Percentiles rank a stretch among this genome's conserved stretches.
phyloP scores from a whole-genome alignment of 2,888 invertebrate genomes.

The Leucoma salicis region DNA sequence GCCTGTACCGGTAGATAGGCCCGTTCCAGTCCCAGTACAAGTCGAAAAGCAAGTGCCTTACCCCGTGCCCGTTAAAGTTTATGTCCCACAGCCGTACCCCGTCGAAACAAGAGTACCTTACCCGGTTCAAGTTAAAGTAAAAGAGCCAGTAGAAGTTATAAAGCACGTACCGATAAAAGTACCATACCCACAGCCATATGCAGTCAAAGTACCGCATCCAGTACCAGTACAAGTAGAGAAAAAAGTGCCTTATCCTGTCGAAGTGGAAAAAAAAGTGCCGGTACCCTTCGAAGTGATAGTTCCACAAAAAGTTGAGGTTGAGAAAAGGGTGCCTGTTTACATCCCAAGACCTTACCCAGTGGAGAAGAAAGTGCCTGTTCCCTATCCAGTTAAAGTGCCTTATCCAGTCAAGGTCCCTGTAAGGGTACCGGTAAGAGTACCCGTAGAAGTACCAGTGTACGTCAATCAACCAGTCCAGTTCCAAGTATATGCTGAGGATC shows the following conservation, averaged over 20 bases:
- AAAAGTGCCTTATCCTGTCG: conserved; percentile 68
- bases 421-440: conserved; percentile 51
- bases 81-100: conserved; percentile 73
- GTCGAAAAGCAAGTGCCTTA: conserved; percentile 72
- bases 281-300: conserved; percentile 61
- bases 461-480: conserved; percentile 54
- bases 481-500: conserved; percentile 41
- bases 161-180: conserved; percentile 68
- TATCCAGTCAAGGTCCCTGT: conserved; percentile 63
- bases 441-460: conserved; percentile 59
- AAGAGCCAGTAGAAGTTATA: conserved; percentile 67
- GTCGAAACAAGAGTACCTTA: conserved; percentile 82
- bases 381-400: conserved; percentile 64
- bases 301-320: conserved; percentile 43
- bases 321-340: conserved; percentile 52
- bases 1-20: conserved; percentile 62
- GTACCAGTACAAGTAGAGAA: conserved; percentile 73
- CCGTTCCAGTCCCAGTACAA: conserved; percentile 59
- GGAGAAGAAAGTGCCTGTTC: conserved; percentile 57
- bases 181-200: conserved; percentile 72
- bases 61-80: conserved; percentile 66
- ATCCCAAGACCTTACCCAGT: conserved; percentile 64
- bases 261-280: conserved; percentile 73
- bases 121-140: conserved; percentile 72
- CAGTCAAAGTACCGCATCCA: conserved; percentile 78